A percentile compares a stretch with the other conserved stretches of the same genome.
Conservation (phyloP, 2,888 invertebrate species). For the Protophormia terraenovae region DNA sequence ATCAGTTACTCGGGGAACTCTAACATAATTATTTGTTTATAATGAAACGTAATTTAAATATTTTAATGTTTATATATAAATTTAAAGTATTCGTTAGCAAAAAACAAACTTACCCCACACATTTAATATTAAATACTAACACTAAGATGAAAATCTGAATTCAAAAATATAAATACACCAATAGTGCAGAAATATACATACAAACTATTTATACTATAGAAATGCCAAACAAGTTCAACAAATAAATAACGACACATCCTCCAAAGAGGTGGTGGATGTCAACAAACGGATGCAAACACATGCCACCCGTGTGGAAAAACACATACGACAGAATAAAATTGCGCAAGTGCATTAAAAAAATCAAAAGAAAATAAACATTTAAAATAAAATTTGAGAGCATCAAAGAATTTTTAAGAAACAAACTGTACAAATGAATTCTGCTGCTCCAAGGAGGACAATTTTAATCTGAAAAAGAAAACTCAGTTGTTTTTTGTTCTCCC, state of each 20-base stretch:
- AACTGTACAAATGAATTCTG: slow-evolving; percentile 39
- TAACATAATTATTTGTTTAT: too few species aligned
- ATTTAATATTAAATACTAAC: neutral
- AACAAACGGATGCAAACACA: slow-evolving; percentile 52
- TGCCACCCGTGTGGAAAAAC: slow-evolving; percentile 18
- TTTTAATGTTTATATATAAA: too few species aligned
- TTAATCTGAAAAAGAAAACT: slow-evolving; percentile 44
- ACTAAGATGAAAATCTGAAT: too few species aligned
- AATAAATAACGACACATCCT: slow-evolving; percentile 64
- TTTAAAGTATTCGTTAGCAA: too few species aligned
- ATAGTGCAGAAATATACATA: neutral
- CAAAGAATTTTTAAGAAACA: slow-evolving; percentile 7
- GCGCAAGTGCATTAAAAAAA: slow-evolving; percentile 62
- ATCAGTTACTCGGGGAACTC: too few species aligned
- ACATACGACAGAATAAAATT: slow-evolving; percentile 35
- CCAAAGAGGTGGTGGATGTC: slow-evolving; percentile 50
- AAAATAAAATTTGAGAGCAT: slow-evolving; percentile 20
- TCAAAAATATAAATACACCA: too few species aligned
- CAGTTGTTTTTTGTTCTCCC: slow-evolving; percentile 60
- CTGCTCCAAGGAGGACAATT: slow-evolving; percentile 57
- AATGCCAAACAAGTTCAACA: slow-evolving; percentile 53
- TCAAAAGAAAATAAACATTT: neutral
- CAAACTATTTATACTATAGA: neutral
- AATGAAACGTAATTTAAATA: too few species aligned
- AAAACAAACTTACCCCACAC: neutral